Percentiles rank a stretch among this genome's conserved stretches.
These are phyloP conservation scores for Bubo bubo DNA, from an alignment of 2,113 vertebrate genomes.

Conservation along the genomic window DNA sequence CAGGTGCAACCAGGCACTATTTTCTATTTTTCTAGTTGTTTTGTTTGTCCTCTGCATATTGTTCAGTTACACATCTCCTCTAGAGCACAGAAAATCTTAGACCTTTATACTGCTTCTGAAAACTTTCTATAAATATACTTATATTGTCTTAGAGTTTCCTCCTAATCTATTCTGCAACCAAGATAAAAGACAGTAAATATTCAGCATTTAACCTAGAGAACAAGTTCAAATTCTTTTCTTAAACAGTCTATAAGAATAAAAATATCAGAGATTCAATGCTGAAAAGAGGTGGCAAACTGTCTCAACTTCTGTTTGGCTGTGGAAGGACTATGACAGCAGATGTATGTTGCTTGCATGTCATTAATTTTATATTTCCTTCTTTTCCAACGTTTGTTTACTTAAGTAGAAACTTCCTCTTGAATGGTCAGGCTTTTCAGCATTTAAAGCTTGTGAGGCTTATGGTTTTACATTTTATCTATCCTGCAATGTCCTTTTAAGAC, in stretches of 20 bases:
- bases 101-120: neutral
- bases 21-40: neutral
- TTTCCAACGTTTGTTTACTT: neutral
- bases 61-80: neutral
- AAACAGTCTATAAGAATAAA: neutral
- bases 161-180: neutral
- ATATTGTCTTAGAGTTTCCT: neutral
- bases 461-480: neutral
- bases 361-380: constrained; percentile 4
- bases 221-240: neutral
- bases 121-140: neutral
- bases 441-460: neutral
- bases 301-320: neutral
- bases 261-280: neutral
- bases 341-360: neutral
- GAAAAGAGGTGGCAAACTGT: neutral
- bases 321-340: neutral
- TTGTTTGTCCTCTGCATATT: neutral
- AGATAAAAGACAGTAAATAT: neutral
- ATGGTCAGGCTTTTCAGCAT: neutral
- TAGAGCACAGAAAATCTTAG: neutral
- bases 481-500: neutral
- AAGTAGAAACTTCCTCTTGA: constrained; percentile 32
- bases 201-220: neutral
- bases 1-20: neutral